Conservation (phyloP, 2,888 invertebrate genomes). For the Rambutsinella grinnellia region DNA sequence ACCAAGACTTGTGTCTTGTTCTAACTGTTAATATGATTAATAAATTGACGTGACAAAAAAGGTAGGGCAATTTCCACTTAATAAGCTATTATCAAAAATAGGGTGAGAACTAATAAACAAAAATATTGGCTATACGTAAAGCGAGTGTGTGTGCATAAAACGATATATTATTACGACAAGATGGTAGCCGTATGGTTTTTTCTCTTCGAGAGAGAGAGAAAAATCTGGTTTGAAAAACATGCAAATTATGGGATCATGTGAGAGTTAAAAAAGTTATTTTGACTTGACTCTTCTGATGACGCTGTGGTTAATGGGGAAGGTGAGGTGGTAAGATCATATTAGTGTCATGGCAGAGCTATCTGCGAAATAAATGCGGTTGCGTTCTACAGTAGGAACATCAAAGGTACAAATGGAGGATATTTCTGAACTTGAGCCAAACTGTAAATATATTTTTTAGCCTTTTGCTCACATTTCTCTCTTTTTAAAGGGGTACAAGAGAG, state of each 20-base stretch:
- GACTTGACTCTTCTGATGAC: not conserved
- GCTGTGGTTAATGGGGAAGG: conserved; percentile 7
- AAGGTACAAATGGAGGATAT: conserved; percentile 13
- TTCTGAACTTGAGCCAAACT: conserved; percentile 54
- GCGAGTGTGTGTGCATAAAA: not conserved
- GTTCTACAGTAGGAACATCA: not conserved
- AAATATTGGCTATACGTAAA: not conserved
- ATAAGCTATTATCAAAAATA: conserved; percentile 53
- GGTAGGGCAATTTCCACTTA: conserved; percentile 38
- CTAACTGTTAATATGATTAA: conserved; percentile 34
- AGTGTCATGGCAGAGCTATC: not conserved
- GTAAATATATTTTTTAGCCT: conserved; percentile 11
- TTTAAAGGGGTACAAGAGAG: not conserved
- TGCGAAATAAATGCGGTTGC: not conserved
- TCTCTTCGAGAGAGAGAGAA: conserved; percentile 2
- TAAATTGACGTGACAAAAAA: conserved; percentile 32
- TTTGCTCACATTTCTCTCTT: not conserved
- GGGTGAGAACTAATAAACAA: conserved; percentile 57
- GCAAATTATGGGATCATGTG: conserved; percentile 47
- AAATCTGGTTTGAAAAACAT: conserved; percentile 45
- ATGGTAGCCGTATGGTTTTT: not conserved
- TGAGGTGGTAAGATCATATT: not conserved
- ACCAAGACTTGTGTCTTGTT: too few species aligned
- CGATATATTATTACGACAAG: not conserved
- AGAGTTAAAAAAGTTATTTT: conserved; percentile 22